phyloP scores from a whole-genome alignment of 2,113 vertebrate genomes.

The Phyllopteryx taeniolatus region DNA sequence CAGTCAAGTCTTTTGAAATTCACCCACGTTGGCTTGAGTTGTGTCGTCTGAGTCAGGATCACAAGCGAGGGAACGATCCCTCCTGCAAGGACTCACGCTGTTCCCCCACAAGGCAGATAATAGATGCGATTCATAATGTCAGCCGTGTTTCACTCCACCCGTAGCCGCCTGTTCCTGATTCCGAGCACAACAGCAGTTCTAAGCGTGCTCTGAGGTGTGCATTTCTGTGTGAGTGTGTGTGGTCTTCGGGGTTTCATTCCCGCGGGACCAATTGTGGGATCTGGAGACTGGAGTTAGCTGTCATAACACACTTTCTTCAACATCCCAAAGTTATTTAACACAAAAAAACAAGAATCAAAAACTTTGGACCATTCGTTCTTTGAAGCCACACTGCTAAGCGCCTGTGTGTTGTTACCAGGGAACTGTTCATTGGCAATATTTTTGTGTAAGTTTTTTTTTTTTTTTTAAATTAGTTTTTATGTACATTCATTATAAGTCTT shows the following conservation, averaged over 20 bases:
- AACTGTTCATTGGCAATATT: neutral
- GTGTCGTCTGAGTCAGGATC: conserved; percentile 47
- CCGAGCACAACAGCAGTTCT: conserved; percentile 27
- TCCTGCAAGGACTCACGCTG: conserved; percentile 43
- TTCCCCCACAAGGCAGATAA: conserved; percentile 59
- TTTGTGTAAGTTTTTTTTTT: neutral
- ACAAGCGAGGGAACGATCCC: conserved; percentile 55
- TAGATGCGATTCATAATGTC: conserved; percentile 55
- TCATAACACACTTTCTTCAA: conserved; percentile 32
- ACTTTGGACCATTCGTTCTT: neutral
- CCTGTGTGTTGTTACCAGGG: neutral
- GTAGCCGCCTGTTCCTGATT: conserved; percentile 34
- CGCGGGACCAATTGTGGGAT: conserved; percentile 34
- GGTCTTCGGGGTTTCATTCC: conserved; percentile 48
- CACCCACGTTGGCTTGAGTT: neutral
- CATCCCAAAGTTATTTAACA: neutral
- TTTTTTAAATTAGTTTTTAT: too few species aligned
- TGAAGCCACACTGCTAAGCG: neutral
- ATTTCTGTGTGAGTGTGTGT: conserved; percentile 5
- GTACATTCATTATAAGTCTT: too few species aligned
- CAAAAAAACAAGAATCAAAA: neutral
- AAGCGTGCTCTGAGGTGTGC: conserved; percentile 15
- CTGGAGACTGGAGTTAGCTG: conserved; percentile 17
- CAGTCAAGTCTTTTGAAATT: neutral
- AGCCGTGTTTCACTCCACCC: conserved; percentile 54